A percentile compares a stretch with the other conserved stretches of the same genome.
These are phyloP conservation scores for Pristionchus japonicus DNA, from an alignment of 2,888 invertebrate species.

Conservation along the genomic window DNA sequence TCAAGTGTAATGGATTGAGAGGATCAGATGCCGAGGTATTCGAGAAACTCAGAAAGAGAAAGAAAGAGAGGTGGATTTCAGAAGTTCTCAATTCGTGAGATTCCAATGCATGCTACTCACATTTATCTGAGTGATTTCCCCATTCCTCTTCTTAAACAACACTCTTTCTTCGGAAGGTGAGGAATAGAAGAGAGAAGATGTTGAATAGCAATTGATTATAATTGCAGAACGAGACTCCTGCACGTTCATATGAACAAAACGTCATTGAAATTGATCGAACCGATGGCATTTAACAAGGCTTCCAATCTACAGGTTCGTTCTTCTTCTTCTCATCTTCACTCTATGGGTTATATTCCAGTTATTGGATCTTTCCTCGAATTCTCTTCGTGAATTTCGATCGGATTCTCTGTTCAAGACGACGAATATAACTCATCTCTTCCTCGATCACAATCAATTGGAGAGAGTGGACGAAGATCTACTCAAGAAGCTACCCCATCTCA, in stretches of 20 bases:
- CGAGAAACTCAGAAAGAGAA: background rate
- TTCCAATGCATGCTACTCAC: slow-evolving; percentile 92
- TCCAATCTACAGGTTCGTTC: slow-evolving; percentile 58
- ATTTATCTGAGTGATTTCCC: slow-evolving; percentile 89
- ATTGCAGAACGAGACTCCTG: slow-evolving; percentile 41
- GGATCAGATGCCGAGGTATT: slow-evolving; percentile 45
- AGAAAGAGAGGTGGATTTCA: background rate
- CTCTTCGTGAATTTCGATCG: slow-evolving; percentile 57
- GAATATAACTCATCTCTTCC: slow-evolving; percentile 59
- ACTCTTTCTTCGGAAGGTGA: slow-evolving; percentile 84
- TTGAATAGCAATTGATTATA: background rate
- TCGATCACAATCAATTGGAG: slow-evolving; percentile 63
- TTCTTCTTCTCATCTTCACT: background rate
- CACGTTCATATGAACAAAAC: slow-evolving; percentile 69
- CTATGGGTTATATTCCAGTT: slow-evolving; percentile 47
- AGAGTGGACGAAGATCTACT: slow-evolving; percentile 54
- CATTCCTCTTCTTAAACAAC: slow-evolving; percentile 84
- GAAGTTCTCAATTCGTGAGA: slow-evolving; percentile 83
- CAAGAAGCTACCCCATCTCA: slow-evolving; percentile 63
- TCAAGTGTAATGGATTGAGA: slow-evolving; percentile 57
- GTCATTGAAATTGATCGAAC: slow-evolving; percentile 62
- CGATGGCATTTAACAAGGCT: slow-evolving; percentile 71
- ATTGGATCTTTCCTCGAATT: slow-evolving; percentile 69
- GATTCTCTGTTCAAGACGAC: slow-evolving; percentile 64
- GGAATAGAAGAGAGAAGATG: slow-evolving; percentile 48